Conservation (phyloP, 2,797 vertebrate genomes). For the Pangasius larnaudii region DNA sequence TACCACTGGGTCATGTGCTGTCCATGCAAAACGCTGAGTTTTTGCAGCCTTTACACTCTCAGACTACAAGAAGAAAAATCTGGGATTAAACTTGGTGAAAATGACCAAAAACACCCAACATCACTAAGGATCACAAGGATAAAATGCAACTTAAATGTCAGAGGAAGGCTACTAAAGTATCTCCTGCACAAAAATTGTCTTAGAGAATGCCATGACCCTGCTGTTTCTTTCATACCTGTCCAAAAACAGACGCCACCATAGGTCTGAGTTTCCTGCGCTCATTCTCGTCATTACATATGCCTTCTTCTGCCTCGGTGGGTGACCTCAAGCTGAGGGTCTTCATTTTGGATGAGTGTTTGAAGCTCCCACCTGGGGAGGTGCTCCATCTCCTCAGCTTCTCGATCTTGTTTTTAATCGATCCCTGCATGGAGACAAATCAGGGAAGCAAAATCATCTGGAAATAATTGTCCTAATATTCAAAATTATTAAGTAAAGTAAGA, state of each 20-base stretch:
- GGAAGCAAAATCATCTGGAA: neutral
- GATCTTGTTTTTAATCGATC: slow-evolving; percentile 79
- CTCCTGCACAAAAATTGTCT: neutral
- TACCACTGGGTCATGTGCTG: neutral
- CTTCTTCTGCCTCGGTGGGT: slow-evolving; percentile 62
- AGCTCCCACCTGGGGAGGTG: slow-evolving; percentile 66
- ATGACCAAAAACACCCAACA: neutral
- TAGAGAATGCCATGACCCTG: neutral
- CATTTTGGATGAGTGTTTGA: slow-evolving; percentile 72
- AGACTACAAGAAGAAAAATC: neutral
- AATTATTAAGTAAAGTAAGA: neutral
- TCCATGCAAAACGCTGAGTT: neutral
- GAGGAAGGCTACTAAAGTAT: neutral
- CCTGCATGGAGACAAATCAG: slow-evolving; percentile 59
- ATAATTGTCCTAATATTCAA: neutral
- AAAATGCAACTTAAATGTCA: too few species aligned
- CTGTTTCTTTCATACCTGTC: slow-evolving; percentile 71
- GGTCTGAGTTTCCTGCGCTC: slow-evolving; percentile 70
- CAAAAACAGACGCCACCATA: slow-evolving; percentile 79
- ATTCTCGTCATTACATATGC: slow-evolving; percentile 65
- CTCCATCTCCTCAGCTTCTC: slow-evolving; percentile 80
- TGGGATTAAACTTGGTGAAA: neutral
- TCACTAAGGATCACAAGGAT: neutral
- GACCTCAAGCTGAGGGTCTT: slow-evolving; percentile 75
- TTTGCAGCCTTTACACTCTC: neutral